phyloP scores from a whole-genome alignment of 1,140 invertebrate genomes.

The Rhopalosiphum padi region DNA sequence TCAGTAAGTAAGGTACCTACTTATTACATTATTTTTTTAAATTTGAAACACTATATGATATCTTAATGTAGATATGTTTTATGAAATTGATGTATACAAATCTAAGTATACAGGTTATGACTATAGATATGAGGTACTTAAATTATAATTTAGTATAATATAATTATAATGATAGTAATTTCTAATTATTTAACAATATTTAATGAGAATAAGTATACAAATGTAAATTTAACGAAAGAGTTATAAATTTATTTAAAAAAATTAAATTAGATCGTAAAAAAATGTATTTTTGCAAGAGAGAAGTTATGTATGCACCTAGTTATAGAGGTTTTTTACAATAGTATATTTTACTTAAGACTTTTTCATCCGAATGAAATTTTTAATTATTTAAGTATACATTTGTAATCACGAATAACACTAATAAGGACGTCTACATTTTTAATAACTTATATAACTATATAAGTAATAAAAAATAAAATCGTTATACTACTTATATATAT shows the following conservation, averaged over 20 bases:
- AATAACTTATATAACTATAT: neutral
- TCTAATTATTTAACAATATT: constrained; percentile 15
- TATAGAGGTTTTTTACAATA: neutral
- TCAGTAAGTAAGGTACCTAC: neutral
- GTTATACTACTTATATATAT: neutral
- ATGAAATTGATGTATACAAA: neutral
- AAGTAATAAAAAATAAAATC: neutral
- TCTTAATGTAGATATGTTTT: constrained; percentile 3
- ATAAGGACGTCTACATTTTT: neutral
- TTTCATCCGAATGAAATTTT: neutral
- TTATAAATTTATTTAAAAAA: neutral
- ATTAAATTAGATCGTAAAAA: neutral
- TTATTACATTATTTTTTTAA: neutral
- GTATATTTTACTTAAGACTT: neutral
- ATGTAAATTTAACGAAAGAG: neutral
- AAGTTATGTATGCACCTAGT: neutral
- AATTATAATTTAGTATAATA: constrained; percentile 21
- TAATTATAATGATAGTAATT: neutral
- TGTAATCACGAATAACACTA: neutral
- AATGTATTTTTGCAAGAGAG: neutral
- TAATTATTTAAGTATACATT: neutral
- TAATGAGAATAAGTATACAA: neutral
- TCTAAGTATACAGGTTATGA: neutral
- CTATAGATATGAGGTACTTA: constrained; percentile 28
- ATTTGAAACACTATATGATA: neutral